These are phyloP conservation scores for Silurus meridionalis DNA, from an alignment of 2,113 vertebrate species.

Conservation along the genomic window DNA sequence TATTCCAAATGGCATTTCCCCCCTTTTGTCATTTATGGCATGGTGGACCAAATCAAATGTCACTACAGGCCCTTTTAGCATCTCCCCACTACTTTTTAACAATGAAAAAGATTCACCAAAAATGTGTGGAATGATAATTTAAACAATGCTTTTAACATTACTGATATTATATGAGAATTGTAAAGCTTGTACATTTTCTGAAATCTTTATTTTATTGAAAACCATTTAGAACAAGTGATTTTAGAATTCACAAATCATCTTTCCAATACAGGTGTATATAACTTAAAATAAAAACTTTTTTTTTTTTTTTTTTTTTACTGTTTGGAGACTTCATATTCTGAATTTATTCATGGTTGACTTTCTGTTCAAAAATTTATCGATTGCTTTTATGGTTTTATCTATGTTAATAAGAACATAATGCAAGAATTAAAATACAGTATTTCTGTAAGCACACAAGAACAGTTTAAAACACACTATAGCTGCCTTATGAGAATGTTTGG, in stretches of 20 bases:
- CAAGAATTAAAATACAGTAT: conserved; percentile 62
- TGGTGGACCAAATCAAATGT: too few species aligned
- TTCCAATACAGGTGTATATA: conserved; percentile 66
- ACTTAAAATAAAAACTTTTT: conserved; percentile 62
- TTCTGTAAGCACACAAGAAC: conserved; percentile 56
- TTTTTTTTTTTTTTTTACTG: conserved; percentile 33
- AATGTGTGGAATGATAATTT: background rate
- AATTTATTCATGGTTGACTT: conserved; percentile 59
- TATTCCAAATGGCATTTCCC: too few species aligned
- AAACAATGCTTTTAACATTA: too few species aligned
- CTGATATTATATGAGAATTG: background rate
- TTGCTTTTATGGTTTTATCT: conserved; percentile 54
- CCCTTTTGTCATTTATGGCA: too few species aligned
- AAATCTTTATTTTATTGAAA: conserved; percentile 72
- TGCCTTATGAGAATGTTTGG: conserved; percentile 75
- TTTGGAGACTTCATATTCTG: conserved; percentile 58
- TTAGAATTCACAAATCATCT: conserved; percentile 63
- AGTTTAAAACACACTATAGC: conserved; percentile 72
- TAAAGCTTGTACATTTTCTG: background rate
- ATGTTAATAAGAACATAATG: conserved; percentile 58
- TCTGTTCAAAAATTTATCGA: conserved; percentile 42
- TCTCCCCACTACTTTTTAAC: background rate
- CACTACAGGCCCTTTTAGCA: background rate
- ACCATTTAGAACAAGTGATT: conserved; percentile 69
- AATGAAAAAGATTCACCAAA: background rate